These are phyloP conservation scores for Melopsittacus undulatus DNA, from an alignment of 2,797 vertebrate species.

Conservation along the genomic window DNA sequence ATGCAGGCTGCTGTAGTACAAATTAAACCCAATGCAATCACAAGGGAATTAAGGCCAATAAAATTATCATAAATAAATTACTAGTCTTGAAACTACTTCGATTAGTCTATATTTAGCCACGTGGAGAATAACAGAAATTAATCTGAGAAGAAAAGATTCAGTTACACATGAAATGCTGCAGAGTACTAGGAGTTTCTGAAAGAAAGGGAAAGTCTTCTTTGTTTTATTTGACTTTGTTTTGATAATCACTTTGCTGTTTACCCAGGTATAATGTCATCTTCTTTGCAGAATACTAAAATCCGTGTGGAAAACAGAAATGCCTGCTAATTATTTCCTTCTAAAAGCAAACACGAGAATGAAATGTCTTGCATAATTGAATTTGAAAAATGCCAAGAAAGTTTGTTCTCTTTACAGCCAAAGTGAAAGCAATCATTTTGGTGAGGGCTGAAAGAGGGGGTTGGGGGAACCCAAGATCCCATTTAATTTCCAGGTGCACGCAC, in stretches of 20 bases:
- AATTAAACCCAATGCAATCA: conserved; percentile 49
- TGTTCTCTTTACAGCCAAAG: conserved; percentile 17
- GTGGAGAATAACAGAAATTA: conserved; percentile 17
- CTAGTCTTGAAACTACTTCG: not conserved
- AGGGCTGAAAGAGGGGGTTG: not conserved
- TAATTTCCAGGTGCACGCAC: not conserved
- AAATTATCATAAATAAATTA: conserved; percentile 49
- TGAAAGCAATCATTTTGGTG: conserved; percentile 43
- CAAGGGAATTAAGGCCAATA: conserved; percentile 48
- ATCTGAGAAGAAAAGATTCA: conserved; percentile 19
- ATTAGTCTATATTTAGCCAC: not conserved
- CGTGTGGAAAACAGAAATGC: conserved; percentile 60
- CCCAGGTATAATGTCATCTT: conserved; percentile 52
- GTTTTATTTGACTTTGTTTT: conserved; percentile 64
- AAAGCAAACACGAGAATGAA: conserved; percentile 65
- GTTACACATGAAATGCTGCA: conserved; percentile 10
- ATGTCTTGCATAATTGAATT: conserved; percentile 69
- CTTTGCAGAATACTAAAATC: conserved; percentile 59
- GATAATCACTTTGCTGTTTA: conserved; percentile 56
- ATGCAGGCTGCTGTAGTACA: not conserved
- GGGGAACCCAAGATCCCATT: not conserved
- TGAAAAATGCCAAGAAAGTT: conserved; percentile 43
- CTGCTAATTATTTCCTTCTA: conserved; percentile 69
- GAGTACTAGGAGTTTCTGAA: conserved; percentile 22
- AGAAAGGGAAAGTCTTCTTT: conserved; percentile 7